Base-by-base conservation (phyloP, 1,140 invertebrate genomes). In the Drosophila subobscura region DNA sequence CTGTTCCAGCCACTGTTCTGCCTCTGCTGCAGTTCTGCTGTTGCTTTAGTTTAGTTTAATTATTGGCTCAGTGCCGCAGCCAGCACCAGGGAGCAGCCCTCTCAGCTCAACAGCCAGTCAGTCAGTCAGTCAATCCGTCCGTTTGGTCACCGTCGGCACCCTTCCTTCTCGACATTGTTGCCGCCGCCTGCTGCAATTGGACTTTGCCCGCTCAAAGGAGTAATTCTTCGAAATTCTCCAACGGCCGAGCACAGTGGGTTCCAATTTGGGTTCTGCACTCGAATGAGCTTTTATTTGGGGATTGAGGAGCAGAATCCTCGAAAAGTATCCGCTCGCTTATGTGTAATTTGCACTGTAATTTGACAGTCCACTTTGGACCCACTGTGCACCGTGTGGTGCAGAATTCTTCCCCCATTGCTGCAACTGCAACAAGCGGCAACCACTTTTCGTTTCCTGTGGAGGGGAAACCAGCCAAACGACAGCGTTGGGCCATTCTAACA, bases 21-120 rank as follows among this genome's bases (percentile, higher is more conserved):
- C 52, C 54, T 44, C 51, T 64, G 42, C 52, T 51, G 65, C 53
- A 33, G 27, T 71, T 33, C 33, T 40, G 53, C 42, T 77, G 73
- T 57, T 68, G 59, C 77, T 79, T 79, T 79, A 79, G 60, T 79
- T 79, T 79, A 79, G 74, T 86, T 85, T 85, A 85, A 81, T 86
- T 86, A 85, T 86, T 80, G 72, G 81, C 81, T 85, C 73, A 67
- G 58, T 86, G 68, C 66, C 12, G 72, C 56, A 52, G 33, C 33
- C 33, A 12, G 60, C 47, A 55, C 58, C 52, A 25, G 29, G 58
- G 61, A 49, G 59, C 58, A 75, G 60, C 65, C 60, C 67, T 80
- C 16, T 20, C 16, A 20, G 16, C 16, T 20, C 16, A 20, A 20
- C 16, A 20, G 16, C 16, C 66, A 23, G 41, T 42, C 47, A 33